Base-by-base conservation (phyloP, 2,888 invertebrate genomes). In the Fissipunctia ypsillon region DNA sequence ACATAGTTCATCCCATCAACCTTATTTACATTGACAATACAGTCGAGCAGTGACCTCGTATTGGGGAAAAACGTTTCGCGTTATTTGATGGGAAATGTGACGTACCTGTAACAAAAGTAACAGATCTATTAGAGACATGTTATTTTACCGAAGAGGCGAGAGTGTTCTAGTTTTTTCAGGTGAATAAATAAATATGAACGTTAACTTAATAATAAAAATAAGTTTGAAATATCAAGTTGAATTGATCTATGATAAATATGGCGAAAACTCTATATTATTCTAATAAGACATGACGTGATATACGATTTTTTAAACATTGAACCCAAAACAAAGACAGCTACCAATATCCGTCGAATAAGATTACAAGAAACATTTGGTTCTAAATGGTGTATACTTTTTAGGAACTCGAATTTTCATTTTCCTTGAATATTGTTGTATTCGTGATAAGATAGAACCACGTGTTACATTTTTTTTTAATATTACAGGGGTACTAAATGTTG, bases 61-160 rank as follows among this genome's bases (percentile, higher is more conserved):
- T 31, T 69, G 25, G n/a, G 25, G 71, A 80, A 79, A 83, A 82
- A 83, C 65, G 48, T 64, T 69, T 63, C 76, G 48, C 54, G 67
- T n/a, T 72, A 64, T 76, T 72, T 76, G 73, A 65, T 75, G 75
- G 61, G 65, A 79, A 84, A 76, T 73, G 68, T 76, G 73, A 89
- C 92, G 83, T 93, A 93, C 93, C 93, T 92, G 93, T 38, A 93
- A 93, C 90, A 91, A 90, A 84, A 87, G 43, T 25, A 84, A 78
- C 83, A 73, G 54, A 81, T 69, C 69, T 75, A 75, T 85, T 86
- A 84, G 56, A 77, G 59, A 78, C 70, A 73, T 66, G 56, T 69
- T 73, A 73, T 73, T 52, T 54, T 60, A 43, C n/a, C 43, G 9
- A 50, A 65, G 19, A 38, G 28, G 41, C n/a, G n/a, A 22, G 64